Evolutionary conservation across 2,888 invertebrate genomes (phyloP).

Genomic region (Eurytoma adleriae): DNA sequence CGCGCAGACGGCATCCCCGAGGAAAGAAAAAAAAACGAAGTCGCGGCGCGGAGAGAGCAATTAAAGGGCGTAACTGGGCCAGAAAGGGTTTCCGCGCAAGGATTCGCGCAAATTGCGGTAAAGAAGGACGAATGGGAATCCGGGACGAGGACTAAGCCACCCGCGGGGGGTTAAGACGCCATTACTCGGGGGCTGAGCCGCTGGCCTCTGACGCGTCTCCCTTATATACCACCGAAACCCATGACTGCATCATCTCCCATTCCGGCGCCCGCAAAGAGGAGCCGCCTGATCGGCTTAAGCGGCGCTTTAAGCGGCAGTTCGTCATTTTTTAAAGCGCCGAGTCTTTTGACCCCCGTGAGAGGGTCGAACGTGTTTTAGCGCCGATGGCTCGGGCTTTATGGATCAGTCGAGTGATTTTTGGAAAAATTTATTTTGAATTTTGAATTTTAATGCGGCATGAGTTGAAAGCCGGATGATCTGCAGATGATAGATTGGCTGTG

Average conservation of each 20-base stretch:
- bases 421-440: too few species aligned
- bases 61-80: conserved; percentile 29
- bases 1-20: neutral
- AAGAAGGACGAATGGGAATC: conserved; percentile 31
- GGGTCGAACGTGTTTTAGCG: too few species aligned
- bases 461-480: too few species aligned
- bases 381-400: too few species aligned
- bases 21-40: neutral
- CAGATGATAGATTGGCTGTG: too few species aligned
- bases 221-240: neutral
- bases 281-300: neutral
- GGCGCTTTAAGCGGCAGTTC: neutral
- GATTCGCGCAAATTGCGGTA: neutral
- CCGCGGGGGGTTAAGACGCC: conserved; percentile 53
- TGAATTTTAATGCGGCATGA: too few species aligned
- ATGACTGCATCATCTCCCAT: neutral
- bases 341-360: neutral
- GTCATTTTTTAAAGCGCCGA: conserved; percentile 1
- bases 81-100: neutral
- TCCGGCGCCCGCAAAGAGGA: neutral
- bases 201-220: conserved; percentile 1
- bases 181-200: conserved; percentile 59
- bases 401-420: too few species aligned
- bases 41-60: neutral
- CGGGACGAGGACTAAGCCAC: neutral